Evolutionary conservation across 92 coral and sea anemone species (phyloP).

Genomic region (Heliopora coerulea): DNA sequence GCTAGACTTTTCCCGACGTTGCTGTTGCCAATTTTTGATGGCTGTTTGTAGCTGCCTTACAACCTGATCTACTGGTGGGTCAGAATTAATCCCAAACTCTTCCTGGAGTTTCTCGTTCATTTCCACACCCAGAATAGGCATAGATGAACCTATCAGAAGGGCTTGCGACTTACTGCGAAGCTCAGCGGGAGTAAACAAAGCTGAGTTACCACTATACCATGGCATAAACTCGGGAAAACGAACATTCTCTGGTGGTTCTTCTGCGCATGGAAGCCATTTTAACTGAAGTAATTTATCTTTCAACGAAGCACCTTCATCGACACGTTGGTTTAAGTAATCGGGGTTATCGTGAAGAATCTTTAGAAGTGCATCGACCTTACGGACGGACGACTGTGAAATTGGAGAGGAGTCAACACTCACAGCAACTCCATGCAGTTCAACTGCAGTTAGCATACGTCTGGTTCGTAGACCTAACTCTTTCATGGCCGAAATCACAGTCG

Average conservation of each 20-base stretch:
- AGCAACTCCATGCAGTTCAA: conserved; percentile 25
- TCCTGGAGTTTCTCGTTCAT: conserved; percentile 60
- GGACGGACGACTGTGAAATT: conserved; percentile 9
- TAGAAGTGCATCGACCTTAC: conserved; percentile 52
- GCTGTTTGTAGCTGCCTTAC: conserved; percentile 54
- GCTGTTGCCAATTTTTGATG: conserved; percentile 14
- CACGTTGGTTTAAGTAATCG: conserved; percentile 26
- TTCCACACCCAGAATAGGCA: conserved; percentile 57
- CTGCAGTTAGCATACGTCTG: conserved; percentile 15
- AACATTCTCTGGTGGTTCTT: conserved; percentile 39
- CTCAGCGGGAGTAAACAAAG: conserved; percentile 60
- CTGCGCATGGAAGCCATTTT: conserved; percentile 60
- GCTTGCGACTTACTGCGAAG: conserved; percentile 47
- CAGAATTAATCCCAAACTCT: conserved; percentile 59
- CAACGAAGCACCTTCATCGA: conserved; percentile 17
- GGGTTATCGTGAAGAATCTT: conserved; percentile 49
- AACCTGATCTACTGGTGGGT: conserved; percentile 50
- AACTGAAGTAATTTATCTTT: conserved; percentile 55
- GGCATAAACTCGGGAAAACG: conserved; percentile 66
- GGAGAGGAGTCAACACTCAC: conserved; percentile 10
- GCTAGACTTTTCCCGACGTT: conserved; percentile 10
- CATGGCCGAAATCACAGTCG: conserved; percentile 45
- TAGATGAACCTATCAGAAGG: conserved; percentile 62
- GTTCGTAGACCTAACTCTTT: conserved; percentile 60
- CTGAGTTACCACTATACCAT: conserved; percentile 50